Conservation (phyloP, 2,797 vertebrate genomes). For the Phylloscopus collybita region DNA sequence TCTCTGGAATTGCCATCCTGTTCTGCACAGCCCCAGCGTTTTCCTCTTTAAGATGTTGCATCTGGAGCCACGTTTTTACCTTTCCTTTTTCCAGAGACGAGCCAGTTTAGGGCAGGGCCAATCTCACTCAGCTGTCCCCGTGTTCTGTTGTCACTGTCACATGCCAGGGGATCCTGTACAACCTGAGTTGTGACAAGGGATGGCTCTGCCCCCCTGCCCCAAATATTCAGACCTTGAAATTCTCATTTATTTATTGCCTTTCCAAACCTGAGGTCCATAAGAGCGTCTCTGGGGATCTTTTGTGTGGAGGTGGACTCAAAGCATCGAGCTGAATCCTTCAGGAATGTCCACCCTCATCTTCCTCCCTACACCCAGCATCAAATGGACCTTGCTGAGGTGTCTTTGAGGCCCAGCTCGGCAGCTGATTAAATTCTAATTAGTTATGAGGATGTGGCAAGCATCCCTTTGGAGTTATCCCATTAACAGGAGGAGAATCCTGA, state of each 20-base stretch:
- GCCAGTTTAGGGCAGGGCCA: background rate
- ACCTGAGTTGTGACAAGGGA: background rate
- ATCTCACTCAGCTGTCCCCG: background rate
- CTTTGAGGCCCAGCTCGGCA: background rate
- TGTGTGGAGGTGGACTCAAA: rapidly evolving
- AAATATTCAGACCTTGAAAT: background rate
- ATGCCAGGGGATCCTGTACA: rapidly evolving
- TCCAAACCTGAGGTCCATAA: rapidly evolving
- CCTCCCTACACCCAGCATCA: background rate
- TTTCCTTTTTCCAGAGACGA: background rate
- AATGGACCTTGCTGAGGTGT: background rate
- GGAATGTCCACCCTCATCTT: background rate
- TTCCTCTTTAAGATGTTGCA: slow-evolving; percentile 24
- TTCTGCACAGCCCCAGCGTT: slow-evolving; percentile 12
- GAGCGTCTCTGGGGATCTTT: background rate
- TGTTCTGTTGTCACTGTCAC: background rate
- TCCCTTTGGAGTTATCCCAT: background rate
- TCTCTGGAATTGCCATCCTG: slow-evolving; percentile 30
- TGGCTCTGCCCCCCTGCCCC: background rate
- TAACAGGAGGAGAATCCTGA: background rate
- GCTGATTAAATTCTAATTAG: background rate
- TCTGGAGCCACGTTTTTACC: background rate
- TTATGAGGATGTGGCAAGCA: background rate
- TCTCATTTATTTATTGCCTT: background rate
- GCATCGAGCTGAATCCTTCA: background rate